A percentile compares a stretch with the other conserved stretches of the same genome.
These are phyloP conservation scores for Reinhardtius hippoglossoides DNA, from an alignment of 2,113 vertebrate genomes.

Conservation along the genomic window DNA sequence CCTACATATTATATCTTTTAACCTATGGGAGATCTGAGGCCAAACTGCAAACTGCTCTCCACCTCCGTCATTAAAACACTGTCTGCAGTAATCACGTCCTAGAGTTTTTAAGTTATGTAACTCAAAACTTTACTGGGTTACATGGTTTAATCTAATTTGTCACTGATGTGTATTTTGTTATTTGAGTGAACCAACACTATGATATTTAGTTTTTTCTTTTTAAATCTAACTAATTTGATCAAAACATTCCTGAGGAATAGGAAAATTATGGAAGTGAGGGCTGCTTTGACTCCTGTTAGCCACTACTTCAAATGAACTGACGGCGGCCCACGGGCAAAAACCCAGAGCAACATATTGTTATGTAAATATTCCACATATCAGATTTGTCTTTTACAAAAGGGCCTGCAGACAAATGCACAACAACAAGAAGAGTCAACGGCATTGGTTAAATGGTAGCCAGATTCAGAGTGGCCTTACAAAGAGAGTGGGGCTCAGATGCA, in stretches of 20 bases:
- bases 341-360: conserved; percentile 18
- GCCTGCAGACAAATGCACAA: conserved; percentile 13
- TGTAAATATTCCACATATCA: conserved; percentile 38
- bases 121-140: too few relatives aligned
- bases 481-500: background rate
- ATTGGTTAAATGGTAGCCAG: conserved; percentile 17
- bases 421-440: conserved; percentile 29
- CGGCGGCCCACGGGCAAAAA: background rate
- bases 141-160: too few relatives aligned
- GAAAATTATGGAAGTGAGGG: background rate
- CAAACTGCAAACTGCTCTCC: too few relatives aligned
- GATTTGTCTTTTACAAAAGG: conserved; percentile 26
- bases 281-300: background rate
- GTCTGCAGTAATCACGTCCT: too few relatives aligned
- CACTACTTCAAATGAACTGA: background rate
- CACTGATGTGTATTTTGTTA: background rate
- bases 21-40: too few relatives aligned
- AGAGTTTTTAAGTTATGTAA: too few relatives aligned
- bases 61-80: too few relatives aligned
- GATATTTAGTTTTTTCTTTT: background rate
- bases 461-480: background rate
- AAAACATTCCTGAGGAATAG: background rate
- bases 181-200: background rate
- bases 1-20: too few relatives aligned
- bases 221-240: background rate